These are phyloP conservation scores for Polydrusus pterygomalis DNA, from an alignment of 2,888 invertebrate species.

Conservation along the genomic window DNA sequence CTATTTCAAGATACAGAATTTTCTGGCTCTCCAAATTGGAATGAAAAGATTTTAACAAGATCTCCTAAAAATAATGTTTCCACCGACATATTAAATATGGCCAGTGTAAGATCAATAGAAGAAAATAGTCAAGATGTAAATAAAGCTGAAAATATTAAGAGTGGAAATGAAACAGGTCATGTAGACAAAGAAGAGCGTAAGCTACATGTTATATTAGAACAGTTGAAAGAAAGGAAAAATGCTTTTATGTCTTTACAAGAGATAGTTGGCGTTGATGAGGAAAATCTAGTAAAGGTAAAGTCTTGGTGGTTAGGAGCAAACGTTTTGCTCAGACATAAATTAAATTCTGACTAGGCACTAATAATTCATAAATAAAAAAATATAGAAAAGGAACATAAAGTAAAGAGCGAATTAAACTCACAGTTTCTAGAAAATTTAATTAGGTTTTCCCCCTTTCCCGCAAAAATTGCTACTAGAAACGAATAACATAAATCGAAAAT, in stretches of 20 bases:
- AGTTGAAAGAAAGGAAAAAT: conserved; percentile 67
- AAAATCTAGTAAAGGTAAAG: conserved; percentile 58
- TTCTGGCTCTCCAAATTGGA: conserved; percentile 47
- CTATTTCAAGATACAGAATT: conserved; percentile 55
- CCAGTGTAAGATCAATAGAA: conserved; percentile 37
- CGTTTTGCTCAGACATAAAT: no score
- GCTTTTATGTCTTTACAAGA: conserved; percentile 63
- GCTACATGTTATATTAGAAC: conserved; percentile 68
- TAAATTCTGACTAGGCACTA: no score
- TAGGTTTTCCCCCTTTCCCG: no score
- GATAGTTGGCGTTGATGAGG: conserved; percentile 55
- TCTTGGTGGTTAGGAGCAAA: no score
- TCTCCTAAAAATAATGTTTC: conserved; percentile 43
- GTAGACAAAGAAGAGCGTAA: conserved; percentile 39
- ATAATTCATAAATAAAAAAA: no score
- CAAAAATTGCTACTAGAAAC: no score
- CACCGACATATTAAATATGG: conserved; percentile 46
- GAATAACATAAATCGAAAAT: no score
- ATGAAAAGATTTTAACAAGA: conserved; percentile 41
- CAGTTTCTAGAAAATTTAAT: no score
- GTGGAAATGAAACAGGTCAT: background rate
- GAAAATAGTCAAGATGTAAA: conserved; percentile 17
- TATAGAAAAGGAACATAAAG: no score
- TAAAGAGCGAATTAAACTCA: no score
- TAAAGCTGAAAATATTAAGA: background rate